Conservation (phyloP, 2,888 invertebrate species). For the Clepsis dumicolana region DNA sequence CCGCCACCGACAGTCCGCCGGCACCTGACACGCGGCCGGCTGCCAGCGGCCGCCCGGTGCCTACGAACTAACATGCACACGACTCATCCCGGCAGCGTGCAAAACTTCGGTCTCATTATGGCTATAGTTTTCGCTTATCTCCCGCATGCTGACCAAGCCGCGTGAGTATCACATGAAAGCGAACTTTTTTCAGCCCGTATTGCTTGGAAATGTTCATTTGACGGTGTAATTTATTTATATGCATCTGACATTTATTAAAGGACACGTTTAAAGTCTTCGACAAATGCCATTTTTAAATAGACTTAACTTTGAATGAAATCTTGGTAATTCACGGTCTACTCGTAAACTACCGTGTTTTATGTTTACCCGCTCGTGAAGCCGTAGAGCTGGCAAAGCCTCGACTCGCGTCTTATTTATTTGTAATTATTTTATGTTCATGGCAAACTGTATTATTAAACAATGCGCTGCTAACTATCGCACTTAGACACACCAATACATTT, state of each 20-base stretch:
- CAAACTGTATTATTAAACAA: conserved; percentile 1
- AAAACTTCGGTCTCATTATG: conserved; percentile 73
- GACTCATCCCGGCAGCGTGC: conserved; percentile 74
- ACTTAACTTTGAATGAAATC: neutral
- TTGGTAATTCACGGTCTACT: neutral
- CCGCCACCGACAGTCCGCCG: conserved; percentile 68
- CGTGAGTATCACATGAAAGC: conserved; percentile 68
- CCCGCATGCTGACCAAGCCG: conserved; percentile 72
- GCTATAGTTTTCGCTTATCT: conserved; percentile 73
- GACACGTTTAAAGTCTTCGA: neutral
- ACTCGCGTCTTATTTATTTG: neutral
- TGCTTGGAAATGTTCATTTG: neutral
- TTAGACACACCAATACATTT: neutral
- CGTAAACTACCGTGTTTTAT: neutral
- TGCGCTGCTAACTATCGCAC: conserved; percentile 1
- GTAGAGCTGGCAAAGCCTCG: neutral
- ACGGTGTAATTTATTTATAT: neutral
- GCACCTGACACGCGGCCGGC: conserved; percentile 74
- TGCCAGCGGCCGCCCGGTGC: conserved; percentile 65
- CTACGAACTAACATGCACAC: conserved; percentile 71
- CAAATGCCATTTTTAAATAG: neutral
- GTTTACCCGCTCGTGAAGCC: conserved; percentile 7
- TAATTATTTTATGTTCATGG: conserved; percentile 9
- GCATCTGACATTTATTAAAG: neutral
- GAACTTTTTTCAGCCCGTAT: neutral